A percentile compares a stretch with the other conserved stretches of the same genome.
Conservation (phyloP, 2,888 invertebrate genomes). For the Venusia cambrica region DNA sequence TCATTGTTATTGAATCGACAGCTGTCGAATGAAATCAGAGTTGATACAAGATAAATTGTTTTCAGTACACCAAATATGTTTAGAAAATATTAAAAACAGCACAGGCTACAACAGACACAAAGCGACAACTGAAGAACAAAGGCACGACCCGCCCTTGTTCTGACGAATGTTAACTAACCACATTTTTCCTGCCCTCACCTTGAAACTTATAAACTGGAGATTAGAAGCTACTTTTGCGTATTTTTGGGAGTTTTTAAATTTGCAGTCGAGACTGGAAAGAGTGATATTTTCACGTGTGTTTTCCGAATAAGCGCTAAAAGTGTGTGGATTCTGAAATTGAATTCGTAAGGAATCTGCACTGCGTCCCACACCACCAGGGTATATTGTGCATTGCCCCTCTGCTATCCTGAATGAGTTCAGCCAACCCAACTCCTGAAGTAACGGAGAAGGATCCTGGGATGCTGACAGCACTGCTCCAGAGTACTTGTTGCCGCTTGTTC, state of each 20-base stretch:
- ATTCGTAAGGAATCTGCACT: no score
- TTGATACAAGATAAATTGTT: conserved; percentile 9
- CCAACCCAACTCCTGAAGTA: no score
- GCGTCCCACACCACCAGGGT: no score
- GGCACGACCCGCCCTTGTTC: conserved; percentile 45
- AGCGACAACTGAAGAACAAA: conserved; percentile 58
- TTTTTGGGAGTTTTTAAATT: conserved; percentile 13
- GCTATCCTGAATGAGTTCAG: no score
- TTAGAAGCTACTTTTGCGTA: conserved; percentile 29
- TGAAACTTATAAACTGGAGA: conserved; percentile 15
- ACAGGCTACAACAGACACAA: conserved; percentile 47
- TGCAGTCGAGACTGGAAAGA: conserved; percentile 29
- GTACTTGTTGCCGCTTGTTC: no score
- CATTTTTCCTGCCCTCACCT: conserved; percentile 23
- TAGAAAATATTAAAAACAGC: conserved; percentile 49
- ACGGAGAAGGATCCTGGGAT: no score
- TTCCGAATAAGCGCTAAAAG: conserved; percentile 36
- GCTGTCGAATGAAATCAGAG: no score
- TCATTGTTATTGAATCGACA: no score
- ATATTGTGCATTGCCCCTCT: background rate
- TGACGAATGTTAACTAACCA: conserved; percentile 47
- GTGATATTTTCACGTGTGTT: conserved; percentile 48
- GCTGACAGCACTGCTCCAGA: no score
- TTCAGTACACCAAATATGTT: conserved; percentile 33
- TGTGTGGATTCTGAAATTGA: conserved; percentile 38